A percentile compares a stretch with the other conserved stretches of the same genome.
Evolutionary conservation across 2,888 invertebrate species (phyloP).

Genomic region (Ectemnius continuus): DNA sequence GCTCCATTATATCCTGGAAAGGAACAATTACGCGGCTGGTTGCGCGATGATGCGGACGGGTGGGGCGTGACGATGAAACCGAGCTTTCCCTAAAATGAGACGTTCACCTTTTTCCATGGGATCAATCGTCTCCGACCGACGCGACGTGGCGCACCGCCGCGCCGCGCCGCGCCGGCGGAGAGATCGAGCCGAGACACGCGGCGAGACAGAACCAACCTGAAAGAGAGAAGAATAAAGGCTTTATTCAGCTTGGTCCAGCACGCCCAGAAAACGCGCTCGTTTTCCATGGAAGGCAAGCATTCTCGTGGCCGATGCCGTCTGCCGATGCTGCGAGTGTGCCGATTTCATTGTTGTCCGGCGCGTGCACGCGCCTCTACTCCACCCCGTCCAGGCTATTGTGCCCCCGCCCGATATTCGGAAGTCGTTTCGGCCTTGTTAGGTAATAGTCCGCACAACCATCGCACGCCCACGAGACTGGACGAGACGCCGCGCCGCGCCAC

Average conservation of each 20-base stretch:
- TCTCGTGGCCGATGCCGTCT: conserved; percentile 8
- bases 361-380: conserved; percentile 13
- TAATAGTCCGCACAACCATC: conserved; percentile 14
- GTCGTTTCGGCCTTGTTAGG: conserved; percentile 56
- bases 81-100: conserved; percentile 69
- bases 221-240: background rate
- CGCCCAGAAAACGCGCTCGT: conserved; percentile 30
- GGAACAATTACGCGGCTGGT: conserved; percentile 62
- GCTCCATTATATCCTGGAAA: conserved; percentile 45
- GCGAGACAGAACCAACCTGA: background rate
- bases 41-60: conserved; percentile 20
- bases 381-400: conserved; percentile 48
- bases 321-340: conserved; percentile 21
- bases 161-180: background rate
- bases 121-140: conserved; percentile 7
- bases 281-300: background rate
- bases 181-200: conserved; percentile 25
- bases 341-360: conserved; percentile 45
- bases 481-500: no score
- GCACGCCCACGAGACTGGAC: conserved; percentile 36
- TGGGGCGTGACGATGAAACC: conserved; percentile 50
- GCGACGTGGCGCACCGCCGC: conserved; percentile 9
- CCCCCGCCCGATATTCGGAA: conserved; percentile 46
- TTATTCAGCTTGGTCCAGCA: conserved; percentile 25
- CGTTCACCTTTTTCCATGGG: conserved; percentile 57